phyloP scores from a whole-genome alignment of 2,113 vertebrate species.

The Physeter macrocephalus region DNA sequence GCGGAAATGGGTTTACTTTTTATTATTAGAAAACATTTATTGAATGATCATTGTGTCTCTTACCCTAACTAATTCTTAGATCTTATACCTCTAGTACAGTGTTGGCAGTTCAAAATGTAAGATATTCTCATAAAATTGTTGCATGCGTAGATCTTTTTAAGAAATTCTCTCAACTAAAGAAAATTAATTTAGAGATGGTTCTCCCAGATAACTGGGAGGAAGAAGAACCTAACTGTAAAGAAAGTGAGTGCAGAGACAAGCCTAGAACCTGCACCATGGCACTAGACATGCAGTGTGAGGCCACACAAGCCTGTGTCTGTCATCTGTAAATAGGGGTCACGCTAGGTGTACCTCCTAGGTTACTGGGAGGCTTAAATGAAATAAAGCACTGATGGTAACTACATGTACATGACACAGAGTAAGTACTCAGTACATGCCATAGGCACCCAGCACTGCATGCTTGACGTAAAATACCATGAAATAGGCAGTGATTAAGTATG shows the following conservation, averaged over 20 bases:
- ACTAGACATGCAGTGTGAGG: background rate
- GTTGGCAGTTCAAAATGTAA: background rate
- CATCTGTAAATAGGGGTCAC: background rate
- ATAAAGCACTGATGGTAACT: background rate
- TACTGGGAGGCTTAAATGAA: background rate
- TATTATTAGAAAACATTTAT: background rate
- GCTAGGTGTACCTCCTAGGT: background rate
- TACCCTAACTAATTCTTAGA: background rate
- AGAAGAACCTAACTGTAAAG: background rate
- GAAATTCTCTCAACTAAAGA: background rate
- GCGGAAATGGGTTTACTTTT: background rate
- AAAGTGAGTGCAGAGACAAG: background rate
- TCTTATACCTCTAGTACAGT: background rate
- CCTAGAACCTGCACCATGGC: accelerated
- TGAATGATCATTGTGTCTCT: background rate
- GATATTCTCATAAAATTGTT: background rate
- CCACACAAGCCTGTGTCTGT: background rate
- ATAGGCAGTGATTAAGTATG: background rate
- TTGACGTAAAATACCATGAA: background rate
- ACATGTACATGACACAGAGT: no score
- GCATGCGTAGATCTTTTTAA: background rate
- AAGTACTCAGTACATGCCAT: background rate
- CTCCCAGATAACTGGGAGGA: background rate
- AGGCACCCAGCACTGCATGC: background rate
- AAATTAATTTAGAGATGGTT: background rate